Conservation (phyloP, 2,888 invertebrate species). For the Ormyrus labotus region DNA sequence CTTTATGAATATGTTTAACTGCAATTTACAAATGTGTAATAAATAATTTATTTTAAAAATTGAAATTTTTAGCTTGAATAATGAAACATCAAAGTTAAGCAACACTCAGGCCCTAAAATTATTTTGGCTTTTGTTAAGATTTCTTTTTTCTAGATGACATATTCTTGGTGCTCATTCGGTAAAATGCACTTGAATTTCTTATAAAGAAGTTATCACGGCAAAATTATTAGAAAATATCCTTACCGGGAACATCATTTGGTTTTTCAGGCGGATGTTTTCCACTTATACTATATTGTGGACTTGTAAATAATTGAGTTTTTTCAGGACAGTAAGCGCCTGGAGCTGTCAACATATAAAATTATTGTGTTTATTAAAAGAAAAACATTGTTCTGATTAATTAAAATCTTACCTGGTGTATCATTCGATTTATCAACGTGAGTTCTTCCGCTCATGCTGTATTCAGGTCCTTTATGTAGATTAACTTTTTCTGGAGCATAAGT, state of each 20-base stretch:
- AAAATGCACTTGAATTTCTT: too few species aligned
- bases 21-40: too few species aligned
- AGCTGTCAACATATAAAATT: constrained; percentile 71
- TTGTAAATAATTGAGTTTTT: constrained; percentile 70
- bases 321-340: constrained; percentile 62
- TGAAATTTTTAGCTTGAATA: too few species aligned
- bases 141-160: too few species aligned
- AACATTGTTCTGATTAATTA: background rate
- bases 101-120: too few species aligned
- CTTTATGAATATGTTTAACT: too few species aligned
- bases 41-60: too few species aligned
- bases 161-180: too few species aligned
- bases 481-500: constrained; percentile 79
- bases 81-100: too few species aligned
- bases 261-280: constrained; percentile 83
- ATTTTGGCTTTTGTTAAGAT: too few species aligned
- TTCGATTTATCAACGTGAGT: constrained; percentile 42
- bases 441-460: constrained; percentile 81
- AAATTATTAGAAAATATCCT: background rate
- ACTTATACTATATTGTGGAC: constrained; percentile 88
- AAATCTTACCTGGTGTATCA: constrained; percentile 46
- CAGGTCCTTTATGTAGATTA: constrained; percentile 78
- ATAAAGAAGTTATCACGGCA: too few species aligned
- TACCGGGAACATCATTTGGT: constrained; percentile 79
- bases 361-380: background rate